Evolutionary conservation across 2,888 invertebrate species (phyloP), one percentile per base, ranked within the genome.

Genomic region (Xestia xanthographa): DNA sequence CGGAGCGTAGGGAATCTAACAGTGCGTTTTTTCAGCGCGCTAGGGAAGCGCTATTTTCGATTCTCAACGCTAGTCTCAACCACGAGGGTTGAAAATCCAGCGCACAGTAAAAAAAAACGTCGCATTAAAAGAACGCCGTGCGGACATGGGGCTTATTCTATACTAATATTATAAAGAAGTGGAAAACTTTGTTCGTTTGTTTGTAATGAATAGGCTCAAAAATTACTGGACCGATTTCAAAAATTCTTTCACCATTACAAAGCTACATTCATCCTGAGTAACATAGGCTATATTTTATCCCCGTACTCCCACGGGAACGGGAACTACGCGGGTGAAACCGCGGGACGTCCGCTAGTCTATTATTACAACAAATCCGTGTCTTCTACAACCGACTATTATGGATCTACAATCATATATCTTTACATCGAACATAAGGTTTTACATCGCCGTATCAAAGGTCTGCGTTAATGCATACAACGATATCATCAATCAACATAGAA

Each of bases 401-500:
- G 60, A 60, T 58, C 41, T 29, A 66, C 58, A 72, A 76, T 58
- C 63, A 71, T 73, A 2, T 2, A 82, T 71, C 17, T 69, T 66
- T 41, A 80, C 62, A 69, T 62, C 58, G 69, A 69, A 58, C 48
- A 74, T 72, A 74, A 77, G 65, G 53, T 70, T 72, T 74, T 66
- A 72, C 60, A 56, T 75, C 20, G 11, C 22, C 66, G 26, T 81
- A 86, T 82, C 84, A 85, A 83, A 68, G 77, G 77, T 67, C 43
- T 38, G 56, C 72, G 87, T 79, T 88, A 87, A 87, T 87, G 88
- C 74, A 79, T 76, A 77, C 68, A 80, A 66, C 76, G 80, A 81
- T 85, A 84, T 89, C 87, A 89, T 89, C 87, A 86, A 88, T 88
- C 88, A 88, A 77, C 75, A 77, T 79, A 75, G 76, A 79, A 79